A percentile compares a stretch with the other conserved stretches of the same genome.
phyloP scores from a whole-genome alignment of 2,888 invertebrate species.

The Neoaliturus tenellus region DNA sequence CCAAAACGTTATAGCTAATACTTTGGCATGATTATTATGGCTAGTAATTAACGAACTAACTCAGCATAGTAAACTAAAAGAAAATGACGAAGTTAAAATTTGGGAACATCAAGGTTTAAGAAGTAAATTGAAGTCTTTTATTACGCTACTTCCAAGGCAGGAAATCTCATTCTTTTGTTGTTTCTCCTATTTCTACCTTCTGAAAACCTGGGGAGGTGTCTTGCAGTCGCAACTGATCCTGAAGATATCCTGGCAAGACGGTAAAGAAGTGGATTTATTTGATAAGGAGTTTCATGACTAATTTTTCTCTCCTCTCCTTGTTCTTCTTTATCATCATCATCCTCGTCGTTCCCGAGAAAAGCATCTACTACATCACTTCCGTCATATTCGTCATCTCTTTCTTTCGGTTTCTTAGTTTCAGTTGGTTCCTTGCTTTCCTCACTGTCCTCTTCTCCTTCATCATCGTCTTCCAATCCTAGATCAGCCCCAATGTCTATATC shows the following conservation, averaged over 20 bases:
- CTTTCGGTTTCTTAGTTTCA: constrained; percentile 38
- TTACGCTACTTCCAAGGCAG: constrained; percentile 55
- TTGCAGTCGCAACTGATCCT: constrained; percentile 20
- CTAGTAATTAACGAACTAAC: constrained; percentile 24
- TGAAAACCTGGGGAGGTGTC: constrained; percentile 39
- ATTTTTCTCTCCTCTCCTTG: constrained; percentile 57
- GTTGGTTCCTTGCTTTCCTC: constrained; percentile 13
- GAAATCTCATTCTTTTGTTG: constrained; percentile 67
- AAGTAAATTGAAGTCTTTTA: constrained; percentile 20
- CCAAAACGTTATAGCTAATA: constrained; percentile 40
- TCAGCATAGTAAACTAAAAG: not conserved
- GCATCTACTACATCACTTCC: constrained; percentile 23
- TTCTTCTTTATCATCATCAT: constrained; percentile 62
- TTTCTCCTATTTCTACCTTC: constrained; percentile 61
- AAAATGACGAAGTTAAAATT: not conserved
- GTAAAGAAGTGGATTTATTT: constrained; percentile 48
- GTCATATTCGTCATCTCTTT: constrained; percentile 58
- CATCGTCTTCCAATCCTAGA: constrained; percentile 71
- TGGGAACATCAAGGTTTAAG: not conserved
- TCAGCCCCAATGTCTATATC: constrained; percentile 72
- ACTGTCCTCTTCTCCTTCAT: constrained; percentile 66
- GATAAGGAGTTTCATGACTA: constrained; percentile 41
- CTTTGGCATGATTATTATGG: constrained; percentile 44
- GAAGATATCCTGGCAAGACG: constrained; percentile 43
- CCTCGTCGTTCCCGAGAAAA: constrained; percentile 41